These are phyloP conservation scores for Trichosurus vulpecula DNA, from an alignment of 2,797 vertebrate species.

Conservation along the genomic window DNA sequence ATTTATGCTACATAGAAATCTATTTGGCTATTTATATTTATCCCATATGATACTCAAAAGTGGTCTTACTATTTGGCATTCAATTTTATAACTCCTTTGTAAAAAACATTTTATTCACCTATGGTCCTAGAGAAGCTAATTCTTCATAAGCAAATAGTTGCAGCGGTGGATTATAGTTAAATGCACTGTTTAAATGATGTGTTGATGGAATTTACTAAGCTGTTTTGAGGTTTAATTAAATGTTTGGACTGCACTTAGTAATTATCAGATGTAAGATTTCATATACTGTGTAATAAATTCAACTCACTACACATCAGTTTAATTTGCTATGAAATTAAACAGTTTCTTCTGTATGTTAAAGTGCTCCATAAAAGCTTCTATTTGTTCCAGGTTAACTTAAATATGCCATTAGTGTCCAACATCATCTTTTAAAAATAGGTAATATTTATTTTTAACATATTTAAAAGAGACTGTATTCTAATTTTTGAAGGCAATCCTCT, in stretches of 20 bases:
- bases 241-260: neutral
- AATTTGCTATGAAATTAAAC: neutral
- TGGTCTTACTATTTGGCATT: neutral
- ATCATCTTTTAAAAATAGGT: conserved; percentile 4
- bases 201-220: conserved; percentile 16
- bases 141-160: neutral
- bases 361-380: neutral
- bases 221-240: conserved; percentile 4
- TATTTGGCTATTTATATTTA: neutral
- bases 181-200: neutral
- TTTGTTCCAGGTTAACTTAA: conserved; percentile 1
- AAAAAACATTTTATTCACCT: conserved; percentile 38
- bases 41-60: neutral
- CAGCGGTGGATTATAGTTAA: neutral
- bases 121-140: neutral
- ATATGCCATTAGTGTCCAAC: neutral
- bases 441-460: neutral
- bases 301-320: neutral
- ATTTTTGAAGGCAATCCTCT: neutral
- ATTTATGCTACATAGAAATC: conserved; percentile 1
- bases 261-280: conserved; percentile 1
- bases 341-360: neutral
- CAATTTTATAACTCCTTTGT: neutral
- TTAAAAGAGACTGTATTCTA: neutral
- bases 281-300: neutral